Conservation (phyloP, 1,140 invertebrate species). For the Rhizoglyphus robini region DNA sequence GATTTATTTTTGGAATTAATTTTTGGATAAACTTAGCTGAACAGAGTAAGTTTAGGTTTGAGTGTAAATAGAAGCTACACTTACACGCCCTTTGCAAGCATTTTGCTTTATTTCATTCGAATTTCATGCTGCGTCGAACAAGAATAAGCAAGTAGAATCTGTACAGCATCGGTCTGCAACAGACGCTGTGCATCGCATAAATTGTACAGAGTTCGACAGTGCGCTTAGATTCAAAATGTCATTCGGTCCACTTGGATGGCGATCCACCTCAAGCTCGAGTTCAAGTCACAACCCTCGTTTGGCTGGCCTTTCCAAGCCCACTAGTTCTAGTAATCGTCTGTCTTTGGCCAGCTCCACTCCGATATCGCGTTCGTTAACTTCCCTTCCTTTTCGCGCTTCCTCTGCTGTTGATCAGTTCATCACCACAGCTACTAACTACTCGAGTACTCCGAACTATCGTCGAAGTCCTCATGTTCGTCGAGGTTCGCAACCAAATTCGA, state of each 20-base stretch:
- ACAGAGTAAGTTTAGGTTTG: background rate
- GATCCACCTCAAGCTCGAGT: background rate
- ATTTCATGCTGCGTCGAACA: background rate
- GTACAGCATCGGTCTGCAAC: background rate
- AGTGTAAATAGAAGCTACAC: background rate
- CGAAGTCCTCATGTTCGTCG: constrained; percentile 12
- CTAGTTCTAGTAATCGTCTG: background rate
- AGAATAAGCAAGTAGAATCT: background rate
- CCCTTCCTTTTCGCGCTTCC: background rate
- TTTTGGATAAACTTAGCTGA: constrained; percentile 2
- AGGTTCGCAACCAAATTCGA: background rate
- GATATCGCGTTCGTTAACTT: constrained; percentile 16
- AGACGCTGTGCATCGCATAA: background rate
- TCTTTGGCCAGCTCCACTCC: background rate
- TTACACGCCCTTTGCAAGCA: constrained; percentile 12
- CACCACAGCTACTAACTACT: background rate
- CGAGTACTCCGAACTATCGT: background rate
- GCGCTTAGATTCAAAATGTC: background rate
- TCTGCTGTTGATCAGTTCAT: constrained; percentile 5
- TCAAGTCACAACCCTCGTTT: constrained; percentile 3
- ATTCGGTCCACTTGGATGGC: background rate
- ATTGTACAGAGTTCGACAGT: background rate
- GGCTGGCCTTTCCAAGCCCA: background rate
- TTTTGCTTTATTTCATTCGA: background rate
- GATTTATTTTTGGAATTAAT: constrained; percentile 7